A percentile compares a stretch with the other conserved stretches of the same genome.
Conservation (phyloP, 2,888 invertebrate genomes). For the Beris morrisii region DNA sequence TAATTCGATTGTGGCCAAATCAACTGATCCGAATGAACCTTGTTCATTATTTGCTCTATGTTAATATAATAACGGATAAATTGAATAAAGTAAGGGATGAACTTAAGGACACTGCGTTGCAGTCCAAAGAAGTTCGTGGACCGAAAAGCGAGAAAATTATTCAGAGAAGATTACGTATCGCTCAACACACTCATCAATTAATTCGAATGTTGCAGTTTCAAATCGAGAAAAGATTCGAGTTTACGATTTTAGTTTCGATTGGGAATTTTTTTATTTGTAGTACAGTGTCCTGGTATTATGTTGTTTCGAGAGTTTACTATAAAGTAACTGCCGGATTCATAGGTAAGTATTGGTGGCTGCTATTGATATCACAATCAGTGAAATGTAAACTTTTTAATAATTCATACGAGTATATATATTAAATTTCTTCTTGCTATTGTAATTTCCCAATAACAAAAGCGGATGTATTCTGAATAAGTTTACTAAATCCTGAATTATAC, state of each 20-base stretch:
- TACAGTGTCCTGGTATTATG: slow-evolving; percentile 23
- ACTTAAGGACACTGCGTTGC: slow-evolving; percentile 1
- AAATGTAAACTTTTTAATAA: no score
- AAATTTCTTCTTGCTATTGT: no score
- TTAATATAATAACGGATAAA: slow-evolving; percentile 3
- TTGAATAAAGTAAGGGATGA: slow-evolving; percentile 3
- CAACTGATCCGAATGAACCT: slow-evolving; percentile 28
- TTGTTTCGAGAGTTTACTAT: slow-evolving; percentile 17
- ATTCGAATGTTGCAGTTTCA: slow-evolving; percentile 3
- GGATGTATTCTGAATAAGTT: no score
- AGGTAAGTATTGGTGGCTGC: slow-evolving; percentile 13
- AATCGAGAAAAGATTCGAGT: slow-evolving; percentile 20
- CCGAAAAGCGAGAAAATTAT: slow-evolving; percentile 5
- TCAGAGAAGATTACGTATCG: not conserved
- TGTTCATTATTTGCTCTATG: slow-evolving; percentile 18
- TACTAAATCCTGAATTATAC: no score
- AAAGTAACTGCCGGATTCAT: not conserved
- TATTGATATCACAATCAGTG: no score
- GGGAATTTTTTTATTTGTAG: slow-evolving; percentile 28
- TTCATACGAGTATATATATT: no score
- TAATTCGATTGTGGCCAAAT: slow-evolving; percentile 19
- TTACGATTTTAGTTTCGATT: slow-evolving; percentile 9
- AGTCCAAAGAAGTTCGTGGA: not conserved
- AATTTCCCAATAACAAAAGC: no score
- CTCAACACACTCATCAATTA: slow-evolving; percentile 12